Base-by-base conservation (phyloP, 2,113 vertebrate genomes). In the Budorcas taxicolor region DNA sequence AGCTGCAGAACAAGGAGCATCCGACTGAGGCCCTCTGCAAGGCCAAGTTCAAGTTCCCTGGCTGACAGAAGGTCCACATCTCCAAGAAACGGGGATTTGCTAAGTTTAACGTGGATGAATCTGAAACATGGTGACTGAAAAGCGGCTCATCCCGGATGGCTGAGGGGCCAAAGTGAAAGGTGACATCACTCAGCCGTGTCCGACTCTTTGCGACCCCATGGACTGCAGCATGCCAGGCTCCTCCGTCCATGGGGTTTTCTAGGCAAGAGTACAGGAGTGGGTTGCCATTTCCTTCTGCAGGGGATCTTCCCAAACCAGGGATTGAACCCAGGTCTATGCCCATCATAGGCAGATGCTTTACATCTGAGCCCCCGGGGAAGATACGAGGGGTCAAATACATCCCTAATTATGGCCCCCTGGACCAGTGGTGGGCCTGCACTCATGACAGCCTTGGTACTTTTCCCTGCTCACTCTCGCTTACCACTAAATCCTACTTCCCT, bases 1-100 rank as follows among this genome's bases (percentile, higher is more conserved):
- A 78, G 40, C 6, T 78, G 43, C 25, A 78, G 74, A 45, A 78
- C 74, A 78, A 78, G 74, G 43, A 43, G 23, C 40, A 29, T 7
- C 3, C 14, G 25, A 78, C 6, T 15, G 74, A 45, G 40, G 40
- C 74, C 74, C 74, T 78, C 13, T 15, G 64, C 50, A 43, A n/a
- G 50, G 40, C 52, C 21, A 93, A 55, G 29, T 85, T 74, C n/a
- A 89, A 89, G 64, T 89, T 31, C 50, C 25, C n/a, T 89, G 64
- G 25, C 25, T 9, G 16, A 67, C 10, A 53, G 50, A 74, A 55
- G n/a, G 71, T 40, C 52, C n/a, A 74, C 10, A 55, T 74, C 50
- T 89, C 64, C n/a, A 55, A 55, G n/a, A 85, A 85, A 29, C 13
- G 10, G 8, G 64, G 8, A 36, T 71, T 36, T 36, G 64, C n/a